Evolutionary conservation across 2,113 vertebrate genomes (phyloP).

Genomic region (Pongo abelii): DNA sequence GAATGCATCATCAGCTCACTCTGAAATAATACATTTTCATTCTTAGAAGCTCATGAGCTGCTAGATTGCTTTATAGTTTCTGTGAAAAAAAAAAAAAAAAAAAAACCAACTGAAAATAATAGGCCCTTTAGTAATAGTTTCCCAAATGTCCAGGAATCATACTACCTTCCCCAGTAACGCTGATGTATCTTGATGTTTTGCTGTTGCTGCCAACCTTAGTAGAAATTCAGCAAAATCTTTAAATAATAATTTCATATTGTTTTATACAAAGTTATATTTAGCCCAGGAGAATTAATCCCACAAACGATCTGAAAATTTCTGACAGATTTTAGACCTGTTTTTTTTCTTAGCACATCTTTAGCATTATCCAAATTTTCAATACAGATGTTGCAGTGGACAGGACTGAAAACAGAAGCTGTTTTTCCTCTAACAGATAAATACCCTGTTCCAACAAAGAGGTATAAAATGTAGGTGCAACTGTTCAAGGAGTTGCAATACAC

Average conservation of each 20-base stretch:
- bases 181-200: neutral
- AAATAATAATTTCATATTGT: too few relatives aligned
- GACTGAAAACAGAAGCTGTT: neutral
- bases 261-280: neutral
- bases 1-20: neutral
- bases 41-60: neutral
- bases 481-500: neutral
- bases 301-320: neutral
- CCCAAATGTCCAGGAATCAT: neutral
- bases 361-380: neutral
- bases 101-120: neutral
- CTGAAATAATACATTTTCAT: slow-evolving; percentile 36
- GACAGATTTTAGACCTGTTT: slow-evolving; percentile 8
- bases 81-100: neutral
- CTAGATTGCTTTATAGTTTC: slow-evolving; percentile 12
- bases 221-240: slow-evolving; percentile 43
- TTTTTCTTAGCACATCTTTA: slow-evolving; percentile 28
- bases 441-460: neutral
- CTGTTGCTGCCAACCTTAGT: neutral
- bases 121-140: neutral
- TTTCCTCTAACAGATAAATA: neutral
- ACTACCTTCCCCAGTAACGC: neutral
- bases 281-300: neutral
- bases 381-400: neutral
- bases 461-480: neutral